A percentile compares a stretch with the other conserved stretches of the same genome.
Conservation (phyloP, 2,888 invertebrate genomes). For the Trisateles emortualis region DNA sequence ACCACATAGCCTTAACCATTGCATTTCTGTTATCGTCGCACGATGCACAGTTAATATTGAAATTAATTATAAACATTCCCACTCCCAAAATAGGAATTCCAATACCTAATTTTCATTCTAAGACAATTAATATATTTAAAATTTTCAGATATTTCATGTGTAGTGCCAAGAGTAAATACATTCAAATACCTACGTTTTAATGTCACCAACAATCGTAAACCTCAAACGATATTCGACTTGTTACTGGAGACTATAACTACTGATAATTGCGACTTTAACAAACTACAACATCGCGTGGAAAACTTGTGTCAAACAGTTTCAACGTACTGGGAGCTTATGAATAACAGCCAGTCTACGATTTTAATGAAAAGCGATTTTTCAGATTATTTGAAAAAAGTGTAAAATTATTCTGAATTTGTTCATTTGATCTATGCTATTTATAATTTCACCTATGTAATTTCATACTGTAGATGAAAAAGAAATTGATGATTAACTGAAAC, state of each 20-base stretch:
- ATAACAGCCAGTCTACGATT: neutral
- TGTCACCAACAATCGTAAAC: neutral
- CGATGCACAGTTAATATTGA: no score
- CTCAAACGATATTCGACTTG: neutral
- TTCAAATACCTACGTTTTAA: no score
- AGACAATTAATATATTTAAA: no score
- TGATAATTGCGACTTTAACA: constrained; percentile 1
- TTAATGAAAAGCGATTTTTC: constrained; percentile 3
- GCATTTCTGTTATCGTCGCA: no score
- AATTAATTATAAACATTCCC: no score
- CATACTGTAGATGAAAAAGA: no score
- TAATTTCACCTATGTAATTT: no score
- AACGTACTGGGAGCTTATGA: neutral
- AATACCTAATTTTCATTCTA: no score
- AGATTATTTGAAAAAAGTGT: neutral
- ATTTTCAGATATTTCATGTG: neutral
- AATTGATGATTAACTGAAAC: no score
- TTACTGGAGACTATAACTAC: neutral
- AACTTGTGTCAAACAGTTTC: neutral
- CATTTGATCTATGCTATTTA: no score
- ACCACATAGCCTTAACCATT: no score
- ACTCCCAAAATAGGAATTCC: no score
- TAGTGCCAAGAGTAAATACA: neutral
- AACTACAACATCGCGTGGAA: neutral
- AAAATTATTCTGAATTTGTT: neutral